A percentile compares a stretch with the other conserved stretches of the same genome.
Conservation (phyloP, 2,113 vertebrate species). For the Colistium nudipinnis region DNA sequence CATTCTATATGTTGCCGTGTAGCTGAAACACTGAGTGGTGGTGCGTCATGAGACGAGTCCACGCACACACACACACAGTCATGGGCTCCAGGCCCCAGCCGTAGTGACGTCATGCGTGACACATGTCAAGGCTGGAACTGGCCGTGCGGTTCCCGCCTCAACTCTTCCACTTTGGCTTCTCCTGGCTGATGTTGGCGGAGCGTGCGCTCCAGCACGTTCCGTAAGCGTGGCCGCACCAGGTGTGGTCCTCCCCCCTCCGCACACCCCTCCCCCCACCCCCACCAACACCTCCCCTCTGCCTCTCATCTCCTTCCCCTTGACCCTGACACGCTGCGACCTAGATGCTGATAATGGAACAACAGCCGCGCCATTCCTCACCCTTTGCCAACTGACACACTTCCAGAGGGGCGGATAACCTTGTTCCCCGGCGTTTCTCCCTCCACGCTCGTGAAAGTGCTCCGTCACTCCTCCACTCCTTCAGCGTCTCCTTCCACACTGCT, state of each 20-base stretch:
- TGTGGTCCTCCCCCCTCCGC: constrained; percentile 66
- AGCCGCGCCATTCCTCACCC: constrained; percentile 62
- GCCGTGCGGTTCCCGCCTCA: constrained; percentile 51
- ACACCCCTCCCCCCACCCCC: constrained; percentile 17
- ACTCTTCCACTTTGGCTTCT: constrained; percentile 37
- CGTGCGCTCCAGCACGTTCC: constrained; percentile 52
- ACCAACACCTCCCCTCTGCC: constrained; percentile 34
- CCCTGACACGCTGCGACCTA: constrained; percentile 61
- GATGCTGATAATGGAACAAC: constrained; percentile 61
- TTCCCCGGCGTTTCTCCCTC: constrained; percentile 54
- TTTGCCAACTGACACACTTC: constrained; percentile 75
- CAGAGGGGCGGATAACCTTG: constrained; percentile 71
- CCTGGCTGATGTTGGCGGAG: constrained; percentile 29
- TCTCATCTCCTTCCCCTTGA: constrained; percentile 75
- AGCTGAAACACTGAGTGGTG: not conserved
- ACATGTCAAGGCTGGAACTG: constrained; percentile 76
- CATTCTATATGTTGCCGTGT: too few relatives aligned
- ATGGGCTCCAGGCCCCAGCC: constrained; percentile 30
- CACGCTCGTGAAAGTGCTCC: constrained; percentile 25
- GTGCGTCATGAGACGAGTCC: not conserved
- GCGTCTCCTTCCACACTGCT: constrained; percentile 1
- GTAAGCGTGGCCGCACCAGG: constrained; percentile 73
- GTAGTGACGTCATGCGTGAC: constrained; percentile 63
- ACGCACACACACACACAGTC: not conserved
- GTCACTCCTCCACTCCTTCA: not conserved